Conservation (phyloP, 2,113 vertebrate genomes). For the Sorex fumeus region DNA sequence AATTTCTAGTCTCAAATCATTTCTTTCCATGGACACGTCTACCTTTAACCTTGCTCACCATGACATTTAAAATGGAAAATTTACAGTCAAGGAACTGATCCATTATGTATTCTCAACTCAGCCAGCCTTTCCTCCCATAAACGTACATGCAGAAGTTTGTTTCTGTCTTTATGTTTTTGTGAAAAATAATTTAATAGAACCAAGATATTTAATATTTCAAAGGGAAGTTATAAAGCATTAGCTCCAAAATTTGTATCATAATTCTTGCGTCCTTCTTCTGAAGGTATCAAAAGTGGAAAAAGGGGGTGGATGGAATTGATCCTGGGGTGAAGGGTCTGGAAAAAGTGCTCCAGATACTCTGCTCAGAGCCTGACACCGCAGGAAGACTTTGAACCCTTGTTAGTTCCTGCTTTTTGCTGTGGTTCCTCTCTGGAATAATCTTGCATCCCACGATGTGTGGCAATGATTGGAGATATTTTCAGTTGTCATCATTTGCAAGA, state of each 20-base stretch:
- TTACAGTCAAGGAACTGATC: slow-evolving; percentile 3
- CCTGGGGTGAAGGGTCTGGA: background rate
- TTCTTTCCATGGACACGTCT: slow-evolving; percentile 37
- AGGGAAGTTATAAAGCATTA: too few relatives aligned
- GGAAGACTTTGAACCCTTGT: background rate
- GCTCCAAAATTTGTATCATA: too few relatives aligned
- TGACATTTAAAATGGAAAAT: slow-evolving; percentile 57
- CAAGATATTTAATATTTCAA: too few relatives aligned
- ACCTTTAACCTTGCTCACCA: slow-evolving; percentile 40
- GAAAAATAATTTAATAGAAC: too few relatives aligned
- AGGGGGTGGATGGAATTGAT: background rate
- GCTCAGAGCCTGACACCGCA: too few relatives aligned
- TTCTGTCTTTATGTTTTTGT: background rate
- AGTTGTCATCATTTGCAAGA: background rate
- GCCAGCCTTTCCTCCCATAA: background rate
- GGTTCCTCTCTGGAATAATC: background rate
- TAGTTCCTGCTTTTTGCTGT: background rate
- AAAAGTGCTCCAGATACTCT: too few relatives aligned
- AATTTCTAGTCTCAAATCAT: background rate
- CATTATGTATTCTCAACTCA: background rate
- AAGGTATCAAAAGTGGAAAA: background rate
- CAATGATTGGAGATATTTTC: too few relatives aligned
- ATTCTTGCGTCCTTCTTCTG: background rate
- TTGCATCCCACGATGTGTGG: background rate
- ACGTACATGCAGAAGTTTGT: background rate